Evolutionary conservation across 2,888 invertebrate species (phyloP).

Genomic region (Oxycera nigricornis): DNA sequence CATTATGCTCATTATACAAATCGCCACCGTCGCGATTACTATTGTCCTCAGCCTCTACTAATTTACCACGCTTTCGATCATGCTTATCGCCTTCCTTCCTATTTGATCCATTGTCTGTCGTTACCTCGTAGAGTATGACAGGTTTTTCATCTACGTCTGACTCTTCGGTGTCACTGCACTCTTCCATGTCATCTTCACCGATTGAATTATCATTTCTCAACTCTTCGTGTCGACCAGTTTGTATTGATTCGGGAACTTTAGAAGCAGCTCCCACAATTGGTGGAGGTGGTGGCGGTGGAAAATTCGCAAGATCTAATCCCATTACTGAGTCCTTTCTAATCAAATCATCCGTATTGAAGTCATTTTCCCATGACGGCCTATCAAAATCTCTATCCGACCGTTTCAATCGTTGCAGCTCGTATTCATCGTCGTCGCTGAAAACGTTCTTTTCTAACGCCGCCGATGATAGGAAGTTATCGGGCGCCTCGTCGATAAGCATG

Average conservation of each 20-base stretch:
- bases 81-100: background rate
- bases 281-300: slow-evolving; percentile 3
- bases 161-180: too few relatives aligned
- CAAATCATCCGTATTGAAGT: slow-evolving; percentile 22
- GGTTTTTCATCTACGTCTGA: background rate
- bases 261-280: background rate
- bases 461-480: slow-evolving; percentile 37
- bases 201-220: background rate
- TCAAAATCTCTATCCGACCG: slow-evolving; percentile 7
- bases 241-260: background rate
- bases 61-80: background rate
- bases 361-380: background rate
- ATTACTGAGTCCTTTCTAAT: background rate
- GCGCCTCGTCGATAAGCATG: slow-evolving; percentile 35
- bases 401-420: slow-evolving; percentile 9
- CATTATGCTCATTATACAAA: background rate
- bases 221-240: background rate
- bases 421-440: slow-evolving; percentile 39
- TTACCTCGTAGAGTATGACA: slow-evolving; percentile 2
- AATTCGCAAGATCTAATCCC: slow-evolving; percentile 13
- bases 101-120: background rate
- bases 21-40: background rate
- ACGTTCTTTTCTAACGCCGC: slow-evolving; percentile 17
- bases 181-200: background rate
- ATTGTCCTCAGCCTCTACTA: background rate